Evolutionary conservation across 2,113 vertebrate species (phyloP).

Genomic region (Paraplagusia blochii): DNA sequence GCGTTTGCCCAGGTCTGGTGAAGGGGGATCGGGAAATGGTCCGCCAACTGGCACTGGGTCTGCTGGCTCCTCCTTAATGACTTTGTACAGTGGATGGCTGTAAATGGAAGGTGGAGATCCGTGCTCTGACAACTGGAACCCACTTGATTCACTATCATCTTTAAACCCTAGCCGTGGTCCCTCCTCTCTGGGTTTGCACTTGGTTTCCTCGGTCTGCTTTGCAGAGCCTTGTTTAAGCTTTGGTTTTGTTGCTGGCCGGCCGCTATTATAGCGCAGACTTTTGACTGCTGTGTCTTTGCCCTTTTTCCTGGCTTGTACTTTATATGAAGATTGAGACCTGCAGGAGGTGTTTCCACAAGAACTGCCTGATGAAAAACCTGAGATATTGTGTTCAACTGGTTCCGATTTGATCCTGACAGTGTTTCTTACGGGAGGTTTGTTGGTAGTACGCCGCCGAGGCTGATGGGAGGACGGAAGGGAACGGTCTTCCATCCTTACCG

Average conservation of each 20-base stretch:
- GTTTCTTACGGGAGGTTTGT: slow-evolving; percentile 39
- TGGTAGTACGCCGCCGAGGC: slow-evolving; percentile 15
- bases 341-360: neutral
- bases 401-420: slow-evolving; percentile 67
- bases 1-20: slow-evolving; percentile 76
- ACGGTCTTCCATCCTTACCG: slow-evolving; percentile 37
- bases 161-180: slow-evolving; percentile 15
- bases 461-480: slow-evolving; percentile 19
- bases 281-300: slow-evolving; percentile 34
- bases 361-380: slow-evolving; percentile 34
- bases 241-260: slow-evolving; percentile 47
- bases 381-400: slow-evolving; percentile 59
- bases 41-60: slow-evolving; percentile 70
- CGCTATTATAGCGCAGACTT: slow-evolving; percentile 62
- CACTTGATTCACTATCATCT: slow-evolving; percentile 17
- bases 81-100: slow-evolving; percentile 70
- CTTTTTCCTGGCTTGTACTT: slow-evolving; percentile 21
- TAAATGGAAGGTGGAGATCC: slow-evolving; percentile 55
- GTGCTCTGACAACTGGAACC: slow-evolving; percentile 39
- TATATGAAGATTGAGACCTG: slow-evolving; percentile 22
- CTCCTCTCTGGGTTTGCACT: slow-evolving; percentile 36
- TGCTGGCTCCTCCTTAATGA: slow-evolving; percentile 78
- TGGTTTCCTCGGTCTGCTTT: slow-evolving; percentile 28
- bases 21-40: slow-evolving; percentile 57
- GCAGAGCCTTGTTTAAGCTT: slow-evolving; percentile 32